Base-by-base conservation (phyloP, 1,140 invertebrate species). In the Magallana ariakensis region DNA sequence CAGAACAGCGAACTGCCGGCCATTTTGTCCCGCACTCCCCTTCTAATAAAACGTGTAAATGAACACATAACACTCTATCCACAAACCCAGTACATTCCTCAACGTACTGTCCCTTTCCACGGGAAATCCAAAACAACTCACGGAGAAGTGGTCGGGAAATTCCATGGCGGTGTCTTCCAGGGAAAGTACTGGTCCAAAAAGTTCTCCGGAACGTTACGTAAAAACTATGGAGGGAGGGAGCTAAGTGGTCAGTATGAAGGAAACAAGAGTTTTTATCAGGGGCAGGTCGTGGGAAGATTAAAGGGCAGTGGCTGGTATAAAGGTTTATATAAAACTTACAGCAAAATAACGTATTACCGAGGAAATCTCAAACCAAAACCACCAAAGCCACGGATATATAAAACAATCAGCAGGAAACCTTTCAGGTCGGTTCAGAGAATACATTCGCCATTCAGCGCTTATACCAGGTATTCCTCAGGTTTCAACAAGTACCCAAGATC, bases 131-230 rank as follows among this genome's bases (percentile, higher is more conserved):
- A 26, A 13, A 26, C 22, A 26, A 75, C 19, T 13, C 26, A 26
- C 22, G 66, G 22, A 75, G 66, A 75, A 75, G 4, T 75, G 10
- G 22, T 26, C 10, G 66, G 66, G 11, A 9, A 26, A 22, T 26
- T 75, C 22, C 22, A 75, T 26, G 66, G 26, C 9, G 66, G 66
- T 4, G 10, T 75, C 0, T 75, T 75, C 33, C 26, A 26, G 10
- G 66, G 33, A 26, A 75, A 75, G 33, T 75, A 75, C 22, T 75
- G 66, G 66, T 75, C 66, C 13, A 75, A 26, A 13, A 26, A 75
- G 5, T 26, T 26, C 9, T 26, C 66, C 1, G 66, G 22, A 10
- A 26, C 19, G 0, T 26, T 75, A 5, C 66, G 33, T 9, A 75
- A 75, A 75, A 26, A 75, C 0, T 33, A 26, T 1, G 19, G 11